Conservation (phyloP, 2,888 invertebrate genomes). For the Rhamnusium bicolor region DNA sequence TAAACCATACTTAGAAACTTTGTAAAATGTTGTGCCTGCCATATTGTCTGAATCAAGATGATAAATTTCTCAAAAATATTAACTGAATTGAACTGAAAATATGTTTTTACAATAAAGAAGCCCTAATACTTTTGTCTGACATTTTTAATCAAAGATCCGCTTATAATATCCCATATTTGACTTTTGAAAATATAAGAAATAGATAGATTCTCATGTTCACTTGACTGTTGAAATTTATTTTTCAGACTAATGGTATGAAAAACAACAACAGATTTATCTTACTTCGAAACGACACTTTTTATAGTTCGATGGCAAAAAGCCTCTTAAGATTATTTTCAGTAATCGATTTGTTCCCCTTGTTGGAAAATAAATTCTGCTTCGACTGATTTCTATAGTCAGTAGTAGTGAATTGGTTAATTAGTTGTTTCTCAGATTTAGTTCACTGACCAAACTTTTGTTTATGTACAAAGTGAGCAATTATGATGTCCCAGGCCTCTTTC, state of each 20-base stretch:
- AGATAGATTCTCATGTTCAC: neutral
- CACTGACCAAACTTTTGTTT: too few relatives aligned
- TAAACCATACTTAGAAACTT: too few relatives aligned
- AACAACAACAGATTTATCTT: slow-evolving; percentile 19
- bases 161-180: neutral
- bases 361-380: neutral
- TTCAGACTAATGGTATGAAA: neutral
- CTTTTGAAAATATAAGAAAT: neutral
- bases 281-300: slow-evolving; percentile 15
- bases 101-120: too few relatives aligned
- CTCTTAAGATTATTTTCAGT: slow-evolving; percentile 3
- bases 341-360: neutral
- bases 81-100: too few relatives aligned
- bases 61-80: too few relatives aligned
- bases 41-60: too few relatives aligned
- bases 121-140: neutral
- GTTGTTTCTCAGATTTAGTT: too few relatives aligned
- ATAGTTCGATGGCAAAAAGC: slow-evolving; percentile 1
- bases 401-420: too few relatives aligned
- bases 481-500: too few relatives aligned
- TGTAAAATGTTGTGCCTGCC: too few relatives aligned
- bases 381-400: neutral
- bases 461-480: too few relatives aligned
- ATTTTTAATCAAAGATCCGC: neutral
- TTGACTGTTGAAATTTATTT: slow-evolving; percentile 3